Evolutionary conservation across 2,888 invertebrate species (phyloP), one percentile per base, ranked within the genome.

Genomic region (Gisinianus flammeolus): DNA sequence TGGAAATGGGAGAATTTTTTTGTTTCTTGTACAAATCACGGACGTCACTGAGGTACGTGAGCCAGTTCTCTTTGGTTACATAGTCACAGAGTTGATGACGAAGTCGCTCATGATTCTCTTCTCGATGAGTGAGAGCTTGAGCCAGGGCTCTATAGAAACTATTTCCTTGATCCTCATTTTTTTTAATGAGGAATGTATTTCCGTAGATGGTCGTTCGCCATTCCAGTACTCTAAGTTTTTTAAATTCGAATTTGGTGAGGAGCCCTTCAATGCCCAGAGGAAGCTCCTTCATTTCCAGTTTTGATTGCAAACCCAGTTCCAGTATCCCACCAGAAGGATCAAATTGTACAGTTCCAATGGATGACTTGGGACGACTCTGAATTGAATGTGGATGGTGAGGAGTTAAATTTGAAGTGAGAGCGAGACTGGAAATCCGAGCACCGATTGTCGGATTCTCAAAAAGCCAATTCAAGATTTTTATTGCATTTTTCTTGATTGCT

Each of bases 141-240:
- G 74, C 64, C 0, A 74, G n/a, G 2, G 74, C 44, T 2, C 74
- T 64, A n/a, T 44, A 74, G 22, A 74, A 74, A 66, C 74, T 74
- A n/a, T 74, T 22, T 8, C 74, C 74, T 12, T 62, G 12, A 26
- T 74, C 66, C 19, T 66, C 16, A 52, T 74, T 74, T 28, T 22
- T 24, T 19, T 33, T 24, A n/a, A 74, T 44, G 6, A 16, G 31
- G 24, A 74, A 74, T 8, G 62, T 33, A 12, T 66, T 33, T n/a
- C 66, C 66, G 16, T 64, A 19, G 12, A 74, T 30, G 1, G 62
- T 35, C 22, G 66, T 24, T n/a, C 74, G 64, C 74, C 64, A 66
- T 35, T 74, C 66, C 0, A 66, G 74, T 1, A 12, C n/a, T 12
- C 26, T 22, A 3, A 74, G 31, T 12, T 33, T 0, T 1, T 4